Conservation (phyloP, 1,140 invertebrate genomes). For the Teleopsis dalmanni region DNA sequence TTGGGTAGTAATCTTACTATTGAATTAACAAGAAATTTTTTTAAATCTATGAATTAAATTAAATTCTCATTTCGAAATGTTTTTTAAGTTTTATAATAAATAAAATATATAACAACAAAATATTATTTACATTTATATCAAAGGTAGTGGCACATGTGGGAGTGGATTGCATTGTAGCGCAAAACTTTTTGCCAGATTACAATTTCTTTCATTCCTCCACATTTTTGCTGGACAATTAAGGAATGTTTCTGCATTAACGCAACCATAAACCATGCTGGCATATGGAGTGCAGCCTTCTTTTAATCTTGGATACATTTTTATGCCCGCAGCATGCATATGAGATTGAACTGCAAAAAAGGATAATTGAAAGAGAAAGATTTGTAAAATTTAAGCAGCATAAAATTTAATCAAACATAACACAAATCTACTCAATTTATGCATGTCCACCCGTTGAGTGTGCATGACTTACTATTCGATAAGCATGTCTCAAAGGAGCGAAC, state of each 20-base stretch:
- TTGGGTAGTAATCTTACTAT: too few relatives aligned
- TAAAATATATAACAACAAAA: too few relatives aligned
- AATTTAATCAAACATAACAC: background rate
- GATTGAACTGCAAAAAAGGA: constrained; percentile 19
- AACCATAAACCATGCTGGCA: constrained; percentile 37
- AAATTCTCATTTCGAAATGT: too few relatives aligned
- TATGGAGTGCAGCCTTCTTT: constrained; percentile 32
- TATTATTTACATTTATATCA: constrained; percentile 13
- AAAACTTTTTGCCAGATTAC: constrained; percentile 31
- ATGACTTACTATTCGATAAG: constrained; percentile 22
- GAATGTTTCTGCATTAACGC: constrained; percentile 39
- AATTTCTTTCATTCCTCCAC: constrained; percentile 31
- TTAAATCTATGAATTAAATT: too few relatives aligned
- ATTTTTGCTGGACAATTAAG: constrained; percentile 32
- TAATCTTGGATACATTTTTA: constrained; percentile 23
- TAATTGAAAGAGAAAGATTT: background rate
- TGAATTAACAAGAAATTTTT: too few relatives aligned
- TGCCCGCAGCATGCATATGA: constrained; percentile 20
- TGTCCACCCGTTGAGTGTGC: background rate
- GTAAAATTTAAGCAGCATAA: constrained; percentile 1
- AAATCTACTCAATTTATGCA: background rate
- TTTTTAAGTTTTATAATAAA: too few relatives aligned
- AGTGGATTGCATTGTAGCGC: constrained; percentile 34
- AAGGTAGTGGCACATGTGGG: constrained; percentile 35
- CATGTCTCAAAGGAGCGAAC: constrained; percentile 30